These are phyloP conservation scores for Prenolepis imparis DNA, from an alignment of 2,888 invertebrate species.

Conservation along the genomic window DNA sequence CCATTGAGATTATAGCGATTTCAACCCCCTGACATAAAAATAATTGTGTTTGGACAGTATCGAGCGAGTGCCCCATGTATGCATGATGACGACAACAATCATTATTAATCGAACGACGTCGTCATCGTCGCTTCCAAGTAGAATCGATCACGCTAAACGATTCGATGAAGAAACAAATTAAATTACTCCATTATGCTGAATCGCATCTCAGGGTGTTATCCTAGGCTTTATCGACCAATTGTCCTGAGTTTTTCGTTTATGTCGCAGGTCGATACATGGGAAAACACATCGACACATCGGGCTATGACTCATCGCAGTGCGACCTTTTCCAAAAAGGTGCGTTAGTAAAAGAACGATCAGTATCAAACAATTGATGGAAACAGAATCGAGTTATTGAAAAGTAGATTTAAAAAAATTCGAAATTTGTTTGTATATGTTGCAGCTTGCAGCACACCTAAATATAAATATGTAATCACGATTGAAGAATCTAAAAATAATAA, in stretches of 20 bases:
- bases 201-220: conserved; percentile 61
- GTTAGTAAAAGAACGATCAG: conserved; percentile 49
- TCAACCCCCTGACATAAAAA: conserved; percentile 14
- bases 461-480: background rate
- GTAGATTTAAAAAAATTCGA: background rate
- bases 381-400: background rate
- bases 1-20: conserved; percentile 1
- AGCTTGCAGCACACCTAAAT: too few species aligned
- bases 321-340: conserved; percentile 67
- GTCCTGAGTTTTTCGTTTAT: conserved; percentile 73
- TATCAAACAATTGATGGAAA: background rate
- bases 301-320: conserved; percentile 68
- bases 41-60: conserved; percentile 24
- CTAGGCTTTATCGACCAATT: background rate
- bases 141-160: conserved; percentile 50
- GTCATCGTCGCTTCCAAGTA: background rate
- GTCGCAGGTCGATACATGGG: conserved; percentile 78
- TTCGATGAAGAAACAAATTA: conserved; percentile 59
- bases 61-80: background rate
- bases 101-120: conserved; percentile 19
- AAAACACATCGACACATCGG: conserved; percentile 72
- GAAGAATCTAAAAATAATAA: background rate
- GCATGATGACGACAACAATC: background rate
- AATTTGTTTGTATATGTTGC: background rate
- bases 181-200: conserved; percentile 69